Base-by-base conservation (phyloP, 2,888 invertebrate species). In the Conus canariensis region DNA sequence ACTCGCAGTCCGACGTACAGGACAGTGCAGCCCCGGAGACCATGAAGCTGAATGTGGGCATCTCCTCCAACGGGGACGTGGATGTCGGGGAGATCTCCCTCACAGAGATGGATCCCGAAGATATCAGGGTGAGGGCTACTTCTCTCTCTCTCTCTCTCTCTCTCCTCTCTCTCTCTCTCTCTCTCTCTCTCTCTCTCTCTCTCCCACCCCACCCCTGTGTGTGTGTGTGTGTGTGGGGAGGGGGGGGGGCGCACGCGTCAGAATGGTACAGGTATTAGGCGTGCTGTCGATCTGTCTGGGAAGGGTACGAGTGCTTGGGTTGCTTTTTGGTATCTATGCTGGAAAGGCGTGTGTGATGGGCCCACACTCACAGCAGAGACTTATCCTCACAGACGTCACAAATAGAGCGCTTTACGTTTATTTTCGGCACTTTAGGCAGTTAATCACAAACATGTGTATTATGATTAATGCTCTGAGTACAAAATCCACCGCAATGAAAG, bases 11-110 rank as follows among this genome's bases (percentile, higher is more conserved):
- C 0, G 96, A 96, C 90, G 95, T 94, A 45, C 95, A 95, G 74
- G 96, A 95, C 91, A 95, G 94, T 90, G 93, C 95, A 90, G 94
- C 95, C 60, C 96, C 96, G n/a, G 96, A 96, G 93, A 94, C 96
- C 14, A 95, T 96, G 94, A 96, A 96, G 93, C 93, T 96, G 80
- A 96, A 96, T 92, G 96, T 96, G 67, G 95, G 95, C 67, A 94
- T 96, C 89, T 95, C 95, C 45, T 95, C 96, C 90, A 96, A 96
- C 91, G 96, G 96, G 8, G 98, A 99, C 95, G 98, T 98, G 92
- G 99, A 99, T 96, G 97, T 98, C 92, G 98, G 98, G 87, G 99
- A 99, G 96, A 98, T 99, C 92, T 98, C 98, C 94, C 97, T 99
- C 92, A 98, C 98, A 92, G 98, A 98, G 96, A 98, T 98, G 98